Conservation (phyloP, 2,888 invertebrate genomes). For the Parnassius orleans region DNA sequence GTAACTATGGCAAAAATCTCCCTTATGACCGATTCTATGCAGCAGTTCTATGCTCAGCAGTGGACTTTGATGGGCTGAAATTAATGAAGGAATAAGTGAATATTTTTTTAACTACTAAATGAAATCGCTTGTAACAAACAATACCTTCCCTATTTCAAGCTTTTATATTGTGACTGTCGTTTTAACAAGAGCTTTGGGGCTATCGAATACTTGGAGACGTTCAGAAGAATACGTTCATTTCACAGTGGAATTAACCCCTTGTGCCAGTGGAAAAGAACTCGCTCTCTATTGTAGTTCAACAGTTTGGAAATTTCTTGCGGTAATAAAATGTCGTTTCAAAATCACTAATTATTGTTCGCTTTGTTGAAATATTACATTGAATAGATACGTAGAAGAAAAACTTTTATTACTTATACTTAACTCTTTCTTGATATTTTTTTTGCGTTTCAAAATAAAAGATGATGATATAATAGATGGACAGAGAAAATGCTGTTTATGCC, state of each 20-base stretch:
- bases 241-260: constrained; percentile 33
- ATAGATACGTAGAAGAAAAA: not conserved
- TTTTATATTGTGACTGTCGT: constrained; percentile 14
- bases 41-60: too few species aligned
- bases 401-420: too few species aligned
- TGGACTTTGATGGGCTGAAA: too few species aligned
- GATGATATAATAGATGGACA: too few species aligned
- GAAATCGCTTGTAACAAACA: constrained; percentile 3
- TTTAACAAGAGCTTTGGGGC: constrained; percentile 17
- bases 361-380: not conserved
- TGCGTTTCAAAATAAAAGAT: too few species aligned
- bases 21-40: too few species aligned
- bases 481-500: too few species aligned
- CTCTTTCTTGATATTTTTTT: too few species aligned
- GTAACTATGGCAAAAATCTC: too few species aligned
- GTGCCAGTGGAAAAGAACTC: constrained; percentile 13
- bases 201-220: constrained; percentile 34
- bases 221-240: constrained; percentile 38
- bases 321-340: not conserved
- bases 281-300: constrained; percentile 6
- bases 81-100: too few species aligned
- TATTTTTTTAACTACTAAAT: too few species aligned
- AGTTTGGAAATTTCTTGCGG: not conserved
- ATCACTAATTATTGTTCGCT: not conserved
- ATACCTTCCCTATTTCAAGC: not conserved